A percentile compares a stretch with the other conserved stretches of the same genome.
phyloP scores from a whole-genome alignment of 2,797 vertebrate species.

The Hippoglossus hippoglossus region DNA sequence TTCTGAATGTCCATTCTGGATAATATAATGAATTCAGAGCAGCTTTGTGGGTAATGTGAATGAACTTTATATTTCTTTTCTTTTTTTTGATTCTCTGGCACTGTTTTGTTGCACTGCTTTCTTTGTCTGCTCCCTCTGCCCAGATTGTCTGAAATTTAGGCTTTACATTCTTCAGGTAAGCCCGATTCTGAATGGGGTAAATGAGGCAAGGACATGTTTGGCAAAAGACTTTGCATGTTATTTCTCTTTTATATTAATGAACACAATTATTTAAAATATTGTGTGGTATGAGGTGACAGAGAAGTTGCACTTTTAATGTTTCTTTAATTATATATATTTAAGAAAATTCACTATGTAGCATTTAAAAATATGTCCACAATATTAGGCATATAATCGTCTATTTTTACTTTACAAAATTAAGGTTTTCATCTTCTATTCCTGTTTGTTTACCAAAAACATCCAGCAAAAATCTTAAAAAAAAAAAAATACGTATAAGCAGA shows the following conservation, averaged over 20 bases:
- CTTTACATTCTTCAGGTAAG: conserved; percentile 40
- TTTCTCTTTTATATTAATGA: conserved; percentile 1
- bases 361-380: background rate
- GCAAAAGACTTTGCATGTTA: conserved; percentile 6
- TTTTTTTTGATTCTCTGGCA: conserved; percentile 52
- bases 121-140: conserved; percentile 42
- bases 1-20: conserved; percentile 68
- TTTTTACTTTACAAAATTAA: background rate
- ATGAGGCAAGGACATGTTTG: conserved; percentile 13
- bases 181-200: background rate
- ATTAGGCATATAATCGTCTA: background rate
- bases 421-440: conserved; percentile 9
- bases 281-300: background rate
- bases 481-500: conserved; percentile 26
- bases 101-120: conserved; percentile 34
- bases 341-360: background rate
- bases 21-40: conserved; percentile 67
- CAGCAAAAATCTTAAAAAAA: background rate
- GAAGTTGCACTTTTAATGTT: background rate
- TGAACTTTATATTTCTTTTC: conserved; percentile 50
- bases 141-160: conserved; percentile 44
- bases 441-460: conserved; percentile 12
- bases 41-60: conserved; percentile 61
- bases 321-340: conserved; percentile 1
- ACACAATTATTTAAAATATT: background rate